Evolutionary conservation across 1,140 invertebrate species (phyloP), one percentile per base, ranked within the genome.

Genomic region (Heliconius congener): DNA sequence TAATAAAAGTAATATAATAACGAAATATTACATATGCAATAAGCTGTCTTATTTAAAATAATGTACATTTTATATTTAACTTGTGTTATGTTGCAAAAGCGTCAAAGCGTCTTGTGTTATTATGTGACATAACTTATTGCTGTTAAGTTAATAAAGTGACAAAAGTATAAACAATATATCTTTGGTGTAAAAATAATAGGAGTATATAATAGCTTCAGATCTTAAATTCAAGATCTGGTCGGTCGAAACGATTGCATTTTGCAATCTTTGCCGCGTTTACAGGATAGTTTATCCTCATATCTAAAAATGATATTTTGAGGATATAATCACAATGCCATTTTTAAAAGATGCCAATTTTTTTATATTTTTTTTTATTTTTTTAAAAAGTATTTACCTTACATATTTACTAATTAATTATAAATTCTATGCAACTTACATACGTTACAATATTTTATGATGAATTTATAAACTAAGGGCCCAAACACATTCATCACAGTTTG

Each of bases 401-500:
- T 87, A 83, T 72, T 87, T 94, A 91, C 87, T 83, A 85, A 78
- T 77, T 86, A 88, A 78, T 84, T 87, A 90, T 89, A 89, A 91
- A 91, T 86, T 90, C 91, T 91, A 94, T 93, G 81, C 81, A 84
- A 83, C 86, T 91, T 91, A 93, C 81, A 79, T 86, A 85, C 83
- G 85, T 87, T 74, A 81, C 82, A 90, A 87, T 91, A 93, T 93
- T 94, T 94, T 91, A 94, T 94, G 92, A 94, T 85, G 89, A 94
- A 93, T 91, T 86, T 93, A 93, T 94, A 94, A 94, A 94, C 88
- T 91, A 93, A 94, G 90, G 93, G 92, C 91, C 89, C 93, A 94
- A 88, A 93, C 93, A 93, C 93, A 93, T 93, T 90, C 91, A 92
- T 90, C 90, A 91, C 93, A 91, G 88, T 92, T 92, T 92, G 85